These are phyloP conservation scores for Aelia acuminata DNA, from an alignment of 2,888 invertebrate genomes.

Conservation along the genomic window DNA sequence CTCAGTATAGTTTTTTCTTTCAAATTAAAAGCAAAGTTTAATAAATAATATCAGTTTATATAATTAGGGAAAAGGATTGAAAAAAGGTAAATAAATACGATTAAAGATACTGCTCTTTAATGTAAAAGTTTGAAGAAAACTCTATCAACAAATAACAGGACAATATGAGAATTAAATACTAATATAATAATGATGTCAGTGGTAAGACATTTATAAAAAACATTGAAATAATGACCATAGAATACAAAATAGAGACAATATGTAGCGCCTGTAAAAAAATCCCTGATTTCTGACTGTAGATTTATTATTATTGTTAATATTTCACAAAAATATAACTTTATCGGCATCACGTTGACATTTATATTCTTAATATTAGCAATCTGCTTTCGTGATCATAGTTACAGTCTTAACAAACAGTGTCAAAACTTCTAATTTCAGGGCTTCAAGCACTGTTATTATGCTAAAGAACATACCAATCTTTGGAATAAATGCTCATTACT, in stretches of 20 bases:
- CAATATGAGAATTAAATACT: slow-evolving; percentile 62
- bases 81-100: slow-evolving; percentile 38
- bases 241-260: slow-evolving; percentile 62
- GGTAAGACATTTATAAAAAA: slow-evolving; percentile 59
- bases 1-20: not conserved
- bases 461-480: not conserved
- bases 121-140: slow-evolving; percentile 64
- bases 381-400: slow-evolving; percentile 56
- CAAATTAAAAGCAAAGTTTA: too few species aligned
- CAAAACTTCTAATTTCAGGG: slow-evolving; percentile 52
- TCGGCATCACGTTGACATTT: slow-evolving; percentile 59
- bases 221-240: slow-evolving; percentile 58
- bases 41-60: not conserved
- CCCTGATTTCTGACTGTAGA: slow-evolving; percentile 63
- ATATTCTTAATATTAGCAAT: slow-evolving; percentile 56
- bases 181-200: slow-evolving; percentile 55
- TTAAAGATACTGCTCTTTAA: slow-evolving; percentile 62
- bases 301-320: slow-evolving; percentile 60
- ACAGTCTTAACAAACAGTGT: slow-evolving; percentile 60
- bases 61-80: not conserved
- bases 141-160: slow-evolving; percentile 64
- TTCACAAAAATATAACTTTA: slow-evolving; percentile 65
- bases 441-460: slow-evolving; percentile 28
- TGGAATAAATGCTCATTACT: slow-evolving; percentile 30
- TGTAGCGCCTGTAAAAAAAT: slow-evolving; percentile 63